Percentiles rank a stretch among this genome's conserved stretches.
Conservation (phyloP, 2,113 vertebrate species). For the Odontophorus gujanensis region DNA sequence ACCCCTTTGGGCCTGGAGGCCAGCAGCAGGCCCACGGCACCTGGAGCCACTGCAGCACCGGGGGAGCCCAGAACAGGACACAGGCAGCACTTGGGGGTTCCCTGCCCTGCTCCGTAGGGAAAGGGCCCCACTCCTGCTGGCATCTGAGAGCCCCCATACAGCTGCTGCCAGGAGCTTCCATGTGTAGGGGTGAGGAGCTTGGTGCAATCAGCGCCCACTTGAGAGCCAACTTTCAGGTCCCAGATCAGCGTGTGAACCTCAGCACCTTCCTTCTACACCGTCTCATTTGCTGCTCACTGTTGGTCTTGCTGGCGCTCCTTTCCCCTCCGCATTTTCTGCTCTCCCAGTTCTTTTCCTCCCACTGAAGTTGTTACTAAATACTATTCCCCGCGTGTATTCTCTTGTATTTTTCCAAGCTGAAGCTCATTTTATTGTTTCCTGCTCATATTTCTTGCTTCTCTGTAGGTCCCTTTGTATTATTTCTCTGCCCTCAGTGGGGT, state of each 20-base stretch:
- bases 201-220: not conserved
- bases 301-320: not conserved
- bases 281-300: not conserved
- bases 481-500: not conserved
- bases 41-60: not conserved
- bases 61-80: fast-evolving
- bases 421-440: conserved; percentile 59
- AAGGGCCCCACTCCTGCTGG: not conserved
- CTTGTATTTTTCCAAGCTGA: conserved; percentile 50
- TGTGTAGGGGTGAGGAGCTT: fast-evolving
- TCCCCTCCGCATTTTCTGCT: not conserved
- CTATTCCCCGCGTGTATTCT: conserved; percentile 17
- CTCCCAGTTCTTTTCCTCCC: not conserved
- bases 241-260: not conserved
- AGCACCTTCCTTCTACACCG: not conserved
- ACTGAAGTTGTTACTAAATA: conserved; percentile 11
- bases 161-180: not conserved
- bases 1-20: not conserved
- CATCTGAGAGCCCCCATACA: fast-evolving
- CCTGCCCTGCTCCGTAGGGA: too few species aligned
- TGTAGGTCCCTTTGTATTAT: conserved; percentile 35
- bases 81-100: not conserved
- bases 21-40: not conserved
- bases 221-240: fast-evolving
- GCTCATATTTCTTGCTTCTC: conserved; percentile 38